Conservation (phyloP, 2,888 invertebrate genomes). For the Coenonympha arcania region DNA sequence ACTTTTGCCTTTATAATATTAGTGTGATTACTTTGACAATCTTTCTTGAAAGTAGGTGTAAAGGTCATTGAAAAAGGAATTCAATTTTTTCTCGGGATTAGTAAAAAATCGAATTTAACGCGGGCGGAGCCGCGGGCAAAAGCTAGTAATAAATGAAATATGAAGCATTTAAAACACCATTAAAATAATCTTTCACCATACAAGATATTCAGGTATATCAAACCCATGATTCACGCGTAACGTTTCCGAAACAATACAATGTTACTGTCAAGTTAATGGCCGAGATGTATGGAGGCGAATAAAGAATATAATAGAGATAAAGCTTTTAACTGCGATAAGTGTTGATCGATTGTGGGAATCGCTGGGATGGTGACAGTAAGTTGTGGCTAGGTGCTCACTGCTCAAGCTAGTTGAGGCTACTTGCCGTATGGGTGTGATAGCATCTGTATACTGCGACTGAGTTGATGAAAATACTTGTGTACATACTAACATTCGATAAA, state of each 20-base stretch:
- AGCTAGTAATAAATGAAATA: too few species aligned
- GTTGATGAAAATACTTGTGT: not conserved
- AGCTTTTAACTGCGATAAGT: slow-evolving; percentile 66
- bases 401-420: slow-evolving; percentile 45
- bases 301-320: slow-evolving; percentile 46
- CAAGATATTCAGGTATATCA: slow-evolving; percentile 14
- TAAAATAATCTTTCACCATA: not conserved
- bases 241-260: slow-evolving; percentile 27
- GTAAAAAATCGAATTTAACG: too few species aligned
- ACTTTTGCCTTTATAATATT: too few species aligned
- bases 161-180: not conserved
- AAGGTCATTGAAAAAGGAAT: too few species aligned
- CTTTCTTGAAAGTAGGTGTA: too few species aligned
- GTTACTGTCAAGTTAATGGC: slow-evolving; percentile 29
- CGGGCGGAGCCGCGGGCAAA: too few species aligned
- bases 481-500: too few species aligned
- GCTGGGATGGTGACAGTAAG: slow-evolving; percentile 63
- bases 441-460: slow-evolving; percentile 38
- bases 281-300: slow-evolving; percentile 26
- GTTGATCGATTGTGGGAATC: slow-evolving; percentile 72
- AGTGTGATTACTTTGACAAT: too few species aligned
- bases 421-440: slow-evolving; percentile 49
- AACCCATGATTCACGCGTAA: slow-evolving; percentile 8
- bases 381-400: slow-evolving; percentile 61
- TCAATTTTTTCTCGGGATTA: too few species aligned